phyloP scores from a whole-genome alignment of 2,113 vertebrate species.

The Limnothrissa miodon region DNA sequence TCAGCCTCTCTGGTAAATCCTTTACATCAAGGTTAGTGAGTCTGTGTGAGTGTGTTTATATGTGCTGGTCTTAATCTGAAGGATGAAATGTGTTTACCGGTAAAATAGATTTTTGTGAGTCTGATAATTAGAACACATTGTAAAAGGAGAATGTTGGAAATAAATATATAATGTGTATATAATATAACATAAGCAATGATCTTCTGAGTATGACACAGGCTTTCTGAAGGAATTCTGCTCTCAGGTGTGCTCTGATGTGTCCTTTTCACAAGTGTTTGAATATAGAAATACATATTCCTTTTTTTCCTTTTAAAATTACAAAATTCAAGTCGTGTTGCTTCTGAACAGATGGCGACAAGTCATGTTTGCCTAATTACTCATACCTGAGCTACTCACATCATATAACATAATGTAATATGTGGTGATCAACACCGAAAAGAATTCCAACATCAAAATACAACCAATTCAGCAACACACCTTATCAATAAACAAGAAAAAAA shows the following conservation, averaged over 20 bases:
- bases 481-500: neutral
- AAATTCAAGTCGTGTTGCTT: neutral
- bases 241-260: neutral
- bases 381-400: neutral
- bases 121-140: conserved; percentile 1
- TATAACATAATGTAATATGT: neutral
- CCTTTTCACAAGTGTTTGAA: neutral
- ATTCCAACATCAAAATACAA: neutral
- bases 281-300: neutral
- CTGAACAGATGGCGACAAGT: neutral
- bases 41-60: conserved; percentile 30
- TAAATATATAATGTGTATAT: neutral
- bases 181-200: neutral
- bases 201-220: neutral
- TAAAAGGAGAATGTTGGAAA: neutral
- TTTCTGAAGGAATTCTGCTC: neutral
- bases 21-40: conserved; percentile 48
- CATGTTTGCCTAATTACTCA: neutral
- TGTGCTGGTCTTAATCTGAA: neutral
- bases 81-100: neutral
- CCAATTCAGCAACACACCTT: neutral
- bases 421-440: neutral
- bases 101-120: conserved; percentile 27
- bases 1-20: conserved; percentile 57
- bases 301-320: neutral